These are phyloP conservation scores for Pantherophis alleghaniensis DNA, from an alignment of 2,797 vertebrate genomes.

Conservation along the genomic window DNA sequence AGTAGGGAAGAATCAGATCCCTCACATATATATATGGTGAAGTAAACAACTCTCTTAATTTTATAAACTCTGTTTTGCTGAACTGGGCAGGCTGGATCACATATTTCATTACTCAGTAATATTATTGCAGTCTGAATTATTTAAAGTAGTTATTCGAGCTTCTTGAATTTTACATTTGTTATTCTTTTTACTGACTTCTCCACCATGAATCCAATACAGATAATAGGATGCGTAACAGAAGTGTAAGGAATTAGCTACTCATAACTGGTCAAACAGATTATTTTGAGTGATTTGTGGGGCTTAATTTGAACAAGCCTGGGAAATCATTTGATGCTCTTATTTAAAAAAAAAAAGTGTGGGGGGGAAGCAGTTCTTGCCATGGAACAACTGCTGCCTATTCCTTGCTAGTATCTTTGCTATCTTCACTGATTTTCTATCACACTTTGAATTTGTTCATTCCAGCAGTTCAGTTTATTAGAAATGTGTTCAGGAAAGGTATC, in stretches of 20 bases:
- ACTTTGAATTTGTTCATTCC: neutral
- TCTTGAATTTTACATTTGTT: conserved; percentile 33
- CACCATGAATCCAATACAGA: conserved; percentile 17
- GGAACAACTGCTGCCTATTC: neutral
- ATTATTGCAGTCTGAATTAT: conserved; percentile 41
- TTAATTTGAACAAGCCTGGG: neutral
- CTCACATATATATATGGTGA: neutral
- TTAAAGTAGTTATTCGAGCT: conserved; percentile 40
- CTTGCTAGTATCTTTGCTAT: neutral
- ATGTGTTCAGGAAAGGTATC: neutral
- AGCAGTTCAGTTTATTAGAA: neutral
- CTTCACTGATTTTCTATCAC: neutral
- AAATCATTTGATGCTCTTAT: neutral
- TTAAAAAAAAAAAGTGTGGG: neutral
- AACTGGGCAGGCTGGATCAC: conserved; percentile 24
- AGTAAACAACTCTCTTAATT: neutral
- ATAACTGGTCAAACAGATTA: neutral
- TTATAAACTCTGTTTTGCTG: neutral
- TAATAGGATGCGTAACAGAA: conserved; percentile 6
- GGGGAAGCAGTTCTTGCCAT: neutral
- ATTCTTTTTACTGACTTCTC: conserved; percentile 11
- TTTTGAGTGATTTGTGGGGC: neutral
- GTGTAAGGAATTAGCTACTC: neutral
- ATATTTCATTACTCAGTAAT: conserved; percentile 7
- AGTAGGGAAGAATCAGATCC: neutral